Base-by-base conservation (phyloP, 1,140 invertebrate genomes). In the Subanguina moxae region DNA sequence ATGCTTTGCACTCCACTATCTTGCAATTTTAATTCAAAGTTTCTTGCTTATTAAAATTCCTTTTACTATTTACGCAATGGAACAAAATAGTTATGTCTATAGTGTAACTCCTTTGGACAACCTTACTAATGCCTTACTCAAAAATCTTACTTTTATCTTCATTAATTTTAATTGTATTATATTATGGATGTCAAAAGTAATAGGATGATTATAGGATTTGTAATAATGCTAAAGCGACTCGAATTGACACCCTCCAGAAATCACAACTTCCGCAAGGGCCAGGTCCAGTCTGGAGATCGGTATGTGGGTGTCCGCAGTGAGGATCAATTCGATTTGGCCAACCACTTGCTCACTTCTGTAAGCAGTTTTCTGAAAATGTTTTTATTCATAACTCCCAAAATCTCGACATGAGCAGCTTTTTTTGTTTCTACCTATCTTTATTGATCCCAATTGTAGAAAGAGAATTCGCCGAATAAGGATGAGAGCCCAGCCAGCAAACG, bases 251-350 rank as follows among this genome's bases (percentile, higher is more conserved):
- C 68, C 1, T 70, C 68, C 11, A 19, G 68, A 25, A 70, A 70
- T 64, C 57, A 43, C n/a, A 70, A 70, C 21, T 70, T 70, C 27
- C 23, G 57, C 1, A 70, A 65, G 21, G 68, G 68, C 21, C 57
- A 70, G 58, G 65, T 67, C 27, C 57, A 67, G 21, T 48, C 52
- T 25, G 72, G 72, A 0, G 72, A 73, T 38, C 71, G 72, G 17
- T 73, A 73, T 57, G 62, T 73, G 25, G 64, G 72, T 38, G 45
- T 68, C 15, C n/a, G 72, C 30, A 69, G 52, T 52, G 72, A 73
- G 25, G 72, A 73, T 42, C 72, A 73, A 64, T 61, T 73, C 11
- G 64, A 62, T 42, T 32, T 73, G 15, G 73, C 72, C 17, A 71
- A 77, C n/a, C 72, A 73, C 57, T 45, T 73, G 21, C 45, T 73